Base-by-base conservation (phyloP, 2,888 invertebrate genomes). In the Chrysolina oricalcia region DNA sequence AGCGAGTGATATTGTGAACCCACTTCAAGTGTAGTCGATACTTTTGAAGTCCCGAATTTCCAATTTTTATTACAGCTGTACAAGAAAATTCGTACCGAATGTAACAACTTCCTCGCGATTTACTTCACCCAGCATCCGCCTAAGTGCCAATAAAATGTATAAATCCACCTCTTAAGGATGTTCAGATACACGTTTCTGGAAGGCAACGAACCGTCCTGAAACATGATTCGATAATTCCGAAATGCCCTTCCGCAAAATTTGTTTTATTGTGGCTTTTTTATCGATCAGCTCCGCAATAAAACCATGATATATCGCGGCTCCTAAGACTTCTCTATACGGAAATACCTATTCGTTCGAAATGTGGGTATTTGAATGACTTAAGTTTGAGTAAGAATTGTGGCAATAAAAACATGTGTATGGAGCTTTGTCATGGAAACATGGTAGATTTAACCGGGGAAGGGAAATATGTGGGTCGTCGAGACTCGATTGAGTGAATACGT, bases 161-260 rank as follows among this genome's bases (percentile, higher is more conserved):
- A 35, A 35, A 35, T 35, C 35, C 35, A 35, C 35, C 35, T 35
- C 35, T 35, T 35, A 35, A 35, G 35, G 35, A 35, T 35, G 35
- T 35, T 35, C 35, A 35, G 35, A 35, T 35, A 35, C 35, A 35
- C n/a, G 81, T 78, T 83, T 82, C 80, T 78, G 64, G 76, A 53
- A 81, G 68, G 78, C 81, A 83, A 83, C 82, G 82, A 83, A 80
- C 81, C 82, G 78, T 75, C 76, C 56, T 67, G 77, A 75, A 82
- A 81, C 35, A 81, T 81, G 79, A 81, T 82, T 78, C 80, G 72
- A 76, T 78, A 80, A 81, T 81, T 76, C 77, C 67, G 77, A 73
- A 78, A 82, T 78, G 77, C 70, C 76, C 78, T 83, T 82, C 81
- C 80, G 77, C 78, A 72, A 76, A 82, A 81, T 82, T 81, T 81